Conservation (phyloP, 1,140 invertebrate species). For the Paraescarpia echinospica region DNA sequence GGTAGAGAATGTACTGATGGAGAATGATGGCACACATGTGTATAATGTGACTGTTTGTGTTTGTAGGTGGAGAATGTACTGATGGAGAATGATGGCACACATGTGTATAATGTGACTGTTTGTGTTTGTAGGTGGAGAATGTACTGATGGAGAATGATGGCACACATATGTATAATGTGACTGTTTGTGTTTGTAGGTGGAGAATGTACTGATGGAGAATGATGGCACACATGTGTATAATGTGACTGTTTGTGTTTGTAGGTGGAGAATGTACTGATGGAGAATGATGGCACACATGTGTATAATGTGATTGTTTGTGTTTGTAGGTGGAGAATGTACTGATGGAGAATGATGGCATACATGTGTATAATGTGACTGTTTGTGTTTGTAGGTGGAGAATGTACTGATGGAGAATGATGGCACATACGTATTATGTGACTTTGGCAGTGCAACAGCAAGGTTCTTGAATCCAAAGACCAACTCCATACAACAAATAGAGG, state of each 20-base stretch:
- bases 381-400: conserved; percentile 76
- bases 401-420: conserved; percentile 78
- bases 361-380: conserved; percentile 90
- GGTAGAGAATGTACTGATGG: conserved; percentile 86
- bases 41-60: conserved; percentile 80
- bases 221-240: conserved; percentile 76
- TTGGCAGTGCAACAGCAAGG: conserved; percentile 83
- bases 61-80: conserved; percentile 86
- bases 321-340: conserved; percentile 86
- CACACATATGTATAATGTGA: conserved; percentile 89
- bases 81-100: conserved; percentile 73
- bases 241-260: conserved; percentile 83
- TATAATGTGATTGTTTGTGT: conserved; percentile 80
- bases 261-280: conserved; percentile 86
- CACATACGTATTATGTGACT: conserved; percentile 84
- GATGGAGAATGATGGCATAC: conserved; percentile 72
- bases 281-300: conserved; percentile 78
- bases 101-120: conserved; percentile 88
- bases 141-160: conserved; percentile 78
- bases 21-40: conserved; percentile 77
- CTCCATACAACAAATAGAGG: conserved; percentile 76
- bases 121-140: conserved; percentile 76
- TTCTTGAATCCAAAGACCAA: conserved; percentile 72
- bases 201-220: conserved; percentile 83
- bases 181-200: conserved; percentile 71